Percentiles rank a stretch among this genome's conserved stretches.
Conservation (phyloP, 1,140 invertebrate species). For the Homalodisca vitripennis region DNA sequence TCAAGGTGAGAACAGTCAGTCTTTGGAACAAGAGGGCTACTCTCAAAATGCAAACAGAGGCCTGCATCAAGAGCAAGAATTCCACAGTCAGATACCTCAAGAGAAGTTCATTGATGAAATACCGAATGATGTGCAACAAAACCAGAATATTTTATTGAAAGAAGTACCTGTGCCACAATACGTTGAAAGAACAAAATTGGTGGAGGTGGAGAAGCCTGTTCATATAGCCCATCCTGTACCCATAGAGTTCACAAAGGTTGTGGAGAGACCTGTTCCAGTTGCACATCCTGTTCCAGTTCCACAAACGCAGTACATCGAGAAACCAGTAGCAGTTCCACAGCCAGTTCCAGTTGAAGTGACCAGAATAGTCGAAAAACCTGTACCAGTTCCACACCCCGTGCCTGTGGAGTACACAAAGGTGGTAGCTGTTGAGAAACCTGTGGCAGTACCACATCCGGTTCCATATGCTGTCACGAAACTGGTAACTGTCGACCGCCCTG, state of each 20-base stretch:
- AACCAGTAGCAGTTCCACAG: conserved; percentile 38
- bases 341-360: conserved; percentile 48
- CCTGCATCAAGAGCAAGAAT: too few species aligned
- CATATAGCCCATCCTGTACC: conserved; percentile 48
- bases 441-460: conserved; percentile 43
- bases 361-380: conserved; percentile 52
- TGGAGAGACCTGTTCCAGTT: conserved; percentile 50
- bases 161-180: conserved; percentile 5
- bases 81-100: background rate
- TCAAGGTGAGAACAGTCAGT: background rate
- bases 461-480: conserved; percentile 45
- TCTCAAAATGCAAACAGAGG: too few species aligned
- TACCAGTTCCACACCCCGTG: conserved; percentile 37
- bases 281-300: conserved; percentile 40
- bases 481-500: conserved; percentile 46
- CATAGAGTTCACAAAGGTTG: conserved; percentile 54
- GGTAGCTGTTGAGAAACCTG: conserved; percentile 39
- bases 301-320: conserved; percentile 46
- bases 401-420: conserved; percentile 37
- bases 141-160: conserved; percentile 1
- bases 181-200: conserved; percentile 9
- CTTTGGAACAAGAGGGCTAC: background rate
- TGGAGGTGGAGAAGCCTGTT: conserved; percentile 7
- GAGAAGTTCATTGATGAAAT: background rate
- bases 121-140: background rate